phyloP scores from a whole-genome alignment of 2,113 vertebrate genomes.

The Colistium nudipinnis region DNA sequence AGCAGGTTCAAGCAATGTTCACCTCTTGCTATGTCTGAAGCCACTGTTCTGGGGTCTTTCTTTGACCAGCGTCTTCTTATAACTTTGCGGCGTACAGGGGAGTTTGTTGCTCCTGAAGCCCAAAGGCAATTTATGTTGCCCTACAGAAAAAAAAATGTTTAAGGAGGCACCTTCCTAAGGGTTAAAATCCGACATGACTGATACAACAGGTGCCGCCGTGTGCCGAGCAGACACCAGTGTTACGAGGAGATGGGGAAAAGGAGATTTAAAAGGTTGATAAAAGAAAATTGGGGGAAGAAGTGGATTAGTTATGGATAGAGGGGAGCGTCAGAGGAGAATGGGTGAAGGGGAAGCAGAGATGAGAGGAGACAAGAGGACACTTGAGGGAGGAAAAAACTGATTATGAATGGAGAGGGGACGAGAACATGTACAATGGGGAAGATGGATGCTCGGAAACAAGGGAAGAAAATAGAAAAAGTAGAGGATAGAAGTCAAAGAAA shows the following conservation, averaged over 20 bases:
- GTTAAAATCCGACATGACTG: constrained; percentile 51
- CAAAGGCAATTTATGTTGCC: constrained; percentile 22
- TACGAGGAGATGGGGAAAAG: constrained; percentile 15
- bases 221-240: constrained; percentile 3
- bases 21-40: not conserved
- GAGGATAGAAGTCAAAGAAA: constrained; percentile 42
- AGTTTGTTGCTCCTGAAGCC: constrained; percentile 11
- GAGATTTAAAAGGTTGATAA: constrained; percentile 56
- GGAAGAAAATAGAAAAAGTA: constrained; percentile 16
- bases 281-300: constrained; percentile 46
- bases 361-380: constrained; percentile 37
- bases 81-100: not conserved
- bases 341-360: constrained; percentile 62
- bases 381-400: constrained; percentile 50
- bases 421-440: constrained; percentile 41
- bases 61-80: not conserved
- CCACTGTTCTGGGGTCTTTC: not conserved
- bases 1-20: not conserved
- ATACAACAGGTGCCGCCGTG: constrained; percentile 52
- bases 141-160: constrained; percentile 13
- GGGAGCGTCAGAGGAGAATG: constrained; percentile 37
- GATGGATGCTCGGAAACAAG: constrained; percentile 34
- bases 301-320: constrained; percentile 60
- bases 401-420: constrained; percentile 58
- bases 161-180: constrained; percentile 25